Conservation (phyloP, 2,797 vertebrate genomes). For the Gymnocypris eckloni region DNA sequence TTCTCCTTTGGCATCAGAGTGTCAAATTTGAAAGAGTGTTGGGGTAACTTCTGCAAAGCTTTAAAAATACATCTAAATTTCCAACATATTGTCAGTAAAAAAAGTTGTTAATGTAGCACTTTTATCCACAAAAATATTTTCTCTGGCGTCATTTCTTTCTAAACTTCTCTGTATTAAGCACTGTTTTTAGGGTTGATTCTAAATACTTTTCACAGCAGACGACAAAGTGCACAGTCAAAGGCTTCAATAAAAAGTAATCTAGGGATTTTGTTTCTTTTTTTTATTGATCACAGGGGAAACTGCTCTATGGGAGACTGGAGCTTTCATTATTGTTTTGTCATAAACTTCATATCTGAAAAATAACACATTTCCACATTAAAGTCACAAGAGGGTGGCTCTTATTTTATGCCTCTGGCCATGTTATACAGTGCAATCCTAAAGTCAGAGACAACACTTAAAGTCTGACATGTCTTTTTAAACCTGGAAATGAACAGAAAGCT, state of each 20-base stretch:
- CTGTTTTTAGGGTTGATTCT: constrained; percentile 8
- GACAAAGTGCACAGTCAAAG: neutral
- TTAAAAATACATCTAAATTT: neutral
- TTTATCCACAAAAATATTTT: constrained; percentile 4
- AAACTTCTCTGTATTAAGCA: neutral
- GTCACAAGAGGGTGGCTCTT: constrained; percentile 32
- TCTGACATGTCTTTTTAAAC: neutral
- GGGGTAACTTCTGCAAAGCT: neutral
- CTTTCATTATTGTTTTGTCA: constrained; percentile 59
- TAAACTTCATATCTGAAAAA: constrained; percentile 63
- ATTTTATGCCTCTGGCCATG: constrained; percentile 61
- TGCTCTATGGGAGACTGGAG: constrained; percentile 58
- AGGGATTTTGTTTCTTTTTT: neutral
- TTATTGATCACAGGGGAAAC: neutral
- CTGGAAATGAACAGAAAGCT: constrained; percentile 10
- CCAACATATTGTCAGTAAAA: neutral
- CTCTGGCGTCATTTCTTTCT: neutral
- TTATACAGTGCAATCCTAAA: neutral
- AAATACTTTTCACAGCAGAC: constrained; percentile 16
- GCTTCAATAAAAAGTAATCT: constrained; percentile 1
- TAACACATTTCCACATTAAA: constrained; percentile 59
- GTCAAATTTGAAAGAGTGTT: neutral
- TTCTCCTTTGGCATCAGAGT: neutral
- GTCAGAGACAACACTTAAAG: neutral
- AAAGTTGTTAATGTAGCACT: neutral